These are phyloP conservation scores for Apogon hyalosoma DNA, from an alignment of 2,797 vertebrate species.

Conservation along the genomic window DNA sequence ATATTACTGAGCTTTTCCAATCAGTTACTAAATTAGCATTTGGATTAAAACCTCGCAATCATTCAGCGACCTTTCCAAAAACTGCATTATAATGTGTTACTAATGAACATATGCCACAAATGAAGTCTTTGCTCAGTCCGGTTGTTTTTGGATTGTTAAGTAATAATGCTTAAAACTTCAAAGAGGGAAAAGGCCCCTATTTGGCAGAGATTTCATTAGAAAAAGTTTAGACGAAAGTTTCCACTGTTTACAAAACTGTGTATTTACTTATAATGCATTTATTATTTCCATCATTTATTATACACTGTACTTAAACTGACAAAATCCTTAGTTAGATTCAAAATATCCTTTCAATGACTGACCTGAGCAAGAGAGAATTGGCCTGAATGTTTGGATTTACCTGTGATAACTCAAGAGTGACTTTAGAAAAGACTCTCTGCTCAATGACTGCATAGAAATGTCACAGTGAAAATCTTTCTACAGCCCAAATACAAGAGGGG, in stretches of 20 bases:
- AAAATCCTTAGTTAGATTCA: too few species aligned
- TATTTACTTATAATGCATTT: too few species aligned
- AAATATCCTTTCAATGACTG: too few species aligned
- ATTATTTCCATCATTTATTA: too few species aligned
- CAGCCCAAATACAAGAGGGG: constrained; percentile 16
- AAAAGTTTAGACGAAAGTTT: constrained; percentile 9
- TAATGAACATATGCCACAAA: constrained; percentile 64
- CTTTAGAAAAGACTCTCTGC: constrained; percentile 15
- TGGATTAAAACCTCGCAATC: constrained; percentile 73
- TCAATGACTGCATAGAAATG: constrained; percentile 23
- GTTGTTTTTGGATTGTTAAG: constrained; percentile 46
- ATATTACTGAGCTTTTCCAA: constrained; percentile 72
- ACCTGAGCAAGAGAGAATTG: too few species aligned
- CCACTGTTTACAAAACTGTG: too few species aligned
- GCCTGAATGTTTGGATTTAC: too few species aligned
- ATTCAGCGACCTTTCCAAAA: constrained; percentile 73
- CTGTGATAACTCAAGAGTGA: too few species aligned
- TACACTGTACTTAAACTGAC: too few species aligned
- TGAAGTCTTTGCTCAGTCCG: constrained; percentile 45
- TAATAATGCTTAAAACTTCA: constrained; percentile 18
- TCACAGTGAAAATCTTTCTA: constrained; percentile 18
- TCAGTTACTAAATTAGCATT: constrained; percentile 76
- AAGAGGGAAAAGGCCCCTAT: not conserved
- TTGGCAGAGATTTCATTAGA: constrained; percentile 19
- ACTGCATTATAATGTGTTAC: constrained; percentile 53